A percentile compares a stretch with the other conserved stretches of the same genome.
Evolutionary conservation across 2,888 invertebrate species (phyloP).

Genomic region (Pristionchus japonicus): DNA sequence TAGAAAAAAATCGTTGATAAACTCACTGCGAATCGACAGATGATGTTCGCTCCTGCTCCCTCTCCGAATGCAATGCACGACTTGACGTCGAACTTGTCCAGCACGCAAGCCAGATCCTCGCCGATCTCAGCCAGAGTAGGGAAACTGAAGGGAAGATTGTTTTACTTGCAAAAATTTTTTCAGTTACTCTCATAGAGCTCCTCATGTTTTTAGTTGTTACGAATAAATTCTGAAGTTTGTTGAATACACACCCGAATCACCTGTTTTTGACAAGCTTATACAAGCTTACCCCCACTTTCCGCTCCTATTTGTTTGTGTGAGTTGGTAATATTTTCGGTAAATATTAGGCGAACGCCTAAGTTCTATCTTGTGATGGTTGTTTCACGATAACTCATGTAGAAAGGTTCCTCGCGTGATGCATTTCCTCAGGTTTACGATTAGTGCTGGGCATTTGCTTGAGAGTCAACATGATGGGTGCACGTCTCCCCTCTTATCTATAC

Average conservation of each 20-base stretch:
- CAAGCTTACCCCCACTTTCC: too few species aligned
- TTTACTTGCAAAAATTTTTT: neutral
- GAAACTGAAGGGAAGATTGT: constrained; percentile 79
- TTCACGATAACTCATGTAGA: too few species aligned
- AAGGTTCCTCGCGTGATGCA: too few species aligned
- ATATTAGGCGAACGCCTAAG: too few species aligned
- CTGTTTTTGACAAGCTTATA: too few species aligned
- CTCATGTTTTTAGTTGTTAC: neutral
- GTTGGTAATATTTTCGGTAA: too few species aligned
- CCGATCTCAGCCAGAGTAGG: constrained; percentile 87
- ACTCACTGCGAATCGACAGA: constrained; percentile 85
- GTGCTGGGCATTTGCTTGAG: neutral
- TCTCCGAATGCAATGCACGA: constrained; percentile 89
- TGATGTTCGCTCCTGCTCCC: constrained; percentile 89
- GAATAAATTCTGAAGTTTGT: too few species aligned
- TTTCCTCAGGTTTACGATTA: neutral
- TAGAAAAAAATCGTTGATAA: neutral
- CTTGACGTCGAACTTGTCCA: constrained; percentile 85
- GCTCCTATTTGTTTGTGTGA: too few species aligned
- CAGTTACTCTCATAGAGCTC: neutral
- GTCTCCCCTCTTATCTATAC: neutral
- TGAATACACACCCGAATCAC: too few species aligned
- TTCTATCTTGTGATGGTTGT: too few species aligned
- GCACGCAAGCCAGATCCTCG: constrained; percentile 86
- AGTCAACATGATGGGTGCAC: neutral